These are phyloP conservation scores for Tapirus indicus DNA, from an alignment of 2,797 vertebrate species.

Conservation along the genomic window DNA sequence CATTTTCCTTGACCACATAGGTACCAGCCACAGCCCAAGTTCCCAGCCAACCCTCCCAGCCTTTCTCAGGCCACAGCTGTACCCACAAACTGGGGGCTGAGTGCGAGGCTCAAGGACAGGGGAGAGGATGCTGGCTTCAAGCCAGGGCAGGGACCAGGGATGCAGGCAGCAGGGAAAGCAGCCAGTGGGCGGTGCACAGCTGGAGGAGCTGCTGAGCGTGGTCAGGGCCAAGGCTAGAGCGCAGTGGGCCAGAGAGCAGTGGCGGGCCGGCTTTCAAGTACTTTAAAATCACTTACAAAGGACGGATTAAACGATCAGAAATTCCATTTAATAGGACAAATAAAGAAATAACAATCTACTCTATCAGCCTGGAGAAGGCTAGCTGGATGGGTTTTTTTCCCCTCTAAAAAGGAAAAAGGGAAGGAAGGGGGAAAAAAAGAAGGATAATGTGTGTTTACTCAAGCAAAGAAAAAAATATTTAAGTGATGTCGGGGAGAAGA, in stretches of 20 bases:
- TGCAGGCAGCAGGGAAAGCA: constrained; percentile 10
- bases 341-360: constrained; percentile 93
- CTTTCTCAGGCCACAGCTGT: constrained; percentile 28
- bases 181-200: constrained; percentile 73
- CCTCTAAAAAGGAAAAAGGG: constrained; percentile 86
- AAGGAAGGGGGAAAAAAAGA: constrained; percentile 89
- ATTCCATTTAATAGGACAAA: constrained; percentile 94
- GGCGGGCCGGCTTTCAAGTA: constrained; percentile 88
- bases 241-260: constrained; percentile 88
- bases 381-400: constrained; percentile 86
- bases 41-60: neutral
- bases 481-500: constrained; percentile 94
- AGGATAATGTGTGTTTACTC: constrained; percentile 97
- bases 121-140: constrained; percentile 33
- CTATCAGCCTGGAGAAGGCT: constrained; percentile 88
- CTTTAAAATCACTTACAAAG: constrained; percentile 93
- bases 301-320: constrained; percentile 92
- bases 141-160: constrained; percentile 37
- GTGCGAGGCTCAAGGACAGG: constrained; percentile 50
- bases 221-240: constrained; percentile 38
- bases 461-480: constrained; percentile 98
- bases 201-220: constrained; percentile 54
- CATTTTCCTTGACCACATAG: constrained; percentile 44
- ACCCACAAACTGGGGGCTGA: constrained; percentile 36
- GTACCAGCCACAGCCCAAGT: neutral